Evolutionary conservation across 2,113 vertebrate genomes (phyloP).

Genomic region (Podarcis muralis): DNA sequence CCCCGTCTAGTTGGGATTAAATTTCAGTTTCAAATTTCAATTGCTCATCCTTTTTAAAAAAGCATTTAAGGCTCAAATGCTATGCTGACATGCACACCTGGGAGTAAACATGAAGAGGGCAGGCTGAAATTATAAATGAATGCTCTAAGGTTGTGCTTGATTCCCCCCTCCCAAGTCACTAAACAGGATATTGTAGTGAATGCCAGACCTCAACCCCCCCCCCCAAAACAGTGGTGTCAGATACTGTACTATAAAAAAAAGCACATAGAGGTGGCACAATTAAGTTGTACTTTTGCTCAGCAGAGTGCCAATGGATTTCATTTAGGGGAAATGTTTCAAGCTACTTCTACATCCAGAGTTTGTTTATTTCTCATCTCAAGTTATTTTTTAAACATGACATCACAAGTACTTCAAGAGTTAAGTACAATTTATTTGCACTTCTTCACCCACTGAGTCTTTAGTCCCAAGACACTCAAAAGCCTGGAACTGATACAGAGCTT

Average conservation of each 20-base stretch:
- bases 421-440: neutral
- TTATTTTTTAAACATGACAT: neutral
- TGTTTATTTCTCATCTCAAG: neutral
- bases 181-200: no score
- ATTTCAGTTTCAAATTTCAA: no score
- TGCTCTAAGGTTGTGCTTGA: no score
- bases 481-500: neutral
- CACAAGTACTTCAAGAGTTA: neutral
- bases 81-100: no score
- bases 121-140: no score
- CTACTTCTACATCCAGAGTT: neutral
- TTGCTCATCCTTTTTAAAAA: no score
- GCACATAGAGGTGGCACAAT: neutral
- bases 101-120: no score
- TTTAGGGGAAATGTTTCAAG: neutral
- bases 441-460: neutral
- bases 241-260: neutral
- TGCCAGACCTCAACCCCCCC: no score
- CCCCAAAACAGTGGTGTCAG: neutral
- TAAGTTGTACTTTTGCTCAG: neutral
- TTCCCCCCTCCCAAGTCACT: no score
- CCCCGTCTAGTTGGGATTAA: no score
- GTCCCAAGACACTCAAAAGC: neutral
- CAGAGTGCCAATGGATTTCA: neutral
- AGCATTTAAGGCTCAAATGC: no score